A percentile compares a stretch with the other conserved stretches of the same genome.
phyloP scores from a whole-genome alignment of 2,797 vertebrate species.

The Enoplosus armatus region DNA sequence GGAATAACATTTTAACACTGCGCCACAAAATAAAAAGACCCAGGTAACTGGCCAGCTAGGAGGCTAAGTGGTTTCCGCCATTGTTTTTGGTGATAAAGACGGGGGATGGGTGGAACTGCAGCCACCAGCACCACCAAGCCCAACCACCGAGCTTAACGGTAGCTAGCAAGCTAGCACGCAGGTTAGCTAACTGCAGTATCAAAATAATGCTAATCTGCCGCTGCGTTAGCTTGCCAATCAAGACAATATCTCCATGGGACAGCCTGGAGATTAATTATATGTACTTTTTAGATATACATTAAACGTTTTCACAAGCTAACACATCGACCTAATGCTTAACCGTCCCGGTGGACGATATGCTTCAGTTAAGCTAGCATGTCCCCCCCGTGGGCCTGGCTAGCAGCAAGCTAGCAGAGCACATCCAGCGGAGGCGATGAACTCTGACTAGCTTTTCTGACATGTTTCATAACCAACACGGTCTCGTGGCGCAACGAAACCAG shows the following conservation, averaged over 20 bases:
- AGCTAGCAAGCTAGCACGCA: conserved; percentile 59
- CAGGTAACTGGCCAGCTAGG: conserved; percentile 20
- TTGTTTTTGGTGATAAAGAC: conserved; percentile 81
- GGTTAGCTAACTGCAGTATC: conserved; percentile 56
- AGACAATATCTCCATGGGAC: rapidly evolving
- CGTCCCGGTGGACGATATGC: conserved; percentile 24
- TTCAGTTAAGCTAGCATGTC: conserved; percentile 54
- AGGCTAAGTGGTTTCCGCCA: conserved; percentile 75
- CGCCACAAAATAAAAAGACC: background rate
- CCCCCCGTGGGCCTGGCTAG: conserved; percentile 70
- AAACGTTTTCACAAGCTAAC: background rate
- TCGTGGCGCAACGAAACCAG: background rate
- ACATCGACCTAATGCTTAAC: conserved; percentile 32
- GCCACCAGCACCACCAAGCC: conserved; percentile 61
- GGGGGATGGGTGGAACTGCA: conserved; percentile 83
- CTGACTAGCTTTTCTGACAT: conserved; percentile 48
- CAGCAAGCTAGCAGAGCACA: conserved; percentile 55
- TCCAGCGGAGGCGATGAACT: conserved; percentile 56
- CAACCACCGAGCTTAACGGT: conserved; percentile 42
- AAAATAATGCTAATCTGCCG: conserved; percentile 42
- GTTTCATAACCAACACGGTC: conserved; percentile 56
- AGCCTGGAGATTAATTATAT: rapidly evolving
- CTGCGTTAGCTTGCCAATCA: background rate
- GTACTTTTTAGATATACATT: background rate
- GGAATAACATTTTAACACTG: background rate